phyloP scores from a whole-genome alignment of 2,888 invertebrate genomes.

The Microplitis manilae region DNA sequence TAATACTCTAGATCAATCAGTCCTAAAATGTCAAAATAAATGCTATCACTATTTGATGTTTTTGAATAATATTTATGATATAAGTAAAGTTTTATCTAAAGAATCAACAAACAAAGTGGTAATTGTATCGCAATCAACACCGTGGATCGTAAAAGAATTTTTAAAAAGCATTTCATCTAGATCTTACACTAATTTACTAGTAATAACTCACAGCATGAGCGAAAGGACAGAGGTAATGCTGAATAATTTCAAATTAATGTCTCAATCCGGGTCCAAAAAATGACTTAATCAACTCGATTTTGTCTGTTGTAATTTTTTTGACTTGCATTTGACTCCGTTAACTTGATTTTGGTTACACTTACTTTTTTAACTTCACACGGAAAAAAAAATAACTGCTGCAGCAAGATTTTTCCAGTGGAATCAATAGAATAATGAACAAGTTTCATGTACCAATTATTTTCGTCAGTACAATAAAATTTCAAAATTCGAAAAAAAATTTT shows the following conservation, averaged over 20 bases:
- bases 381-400: too few species aligned
- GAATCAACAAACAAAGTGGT: conserved; percentile 79
- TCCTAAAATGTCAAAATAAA: conserved; percentile 55
- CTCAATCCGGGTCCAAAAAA: conserved; percentile 19
- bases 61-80: conserved; percentile 77
- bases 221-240: conserved; percentile 53
- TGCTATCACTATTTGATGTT: conserved; percentile 81
- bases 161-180: conserved; percentile 76
- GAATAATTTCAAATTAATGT: too few species aligned
- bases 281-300: not conserved
- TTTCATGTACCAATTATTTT: too few species aligned
- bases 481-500: too few species aligned
- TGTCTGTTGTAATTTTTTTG: too few species aligned
- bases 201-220: conserved; percentile 80
- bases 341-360: too few species aligned
- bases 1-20: not conserved
- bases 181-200: conserved; percentile 80
- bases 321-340: too few species aligned
- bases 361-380: too few species aligned
- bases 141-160: conserved; percentile 84
- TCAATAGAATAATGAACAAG: too few species aligned
- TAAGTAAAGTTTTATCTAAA: conserved; percentile 76
- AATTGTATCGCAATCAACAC: conserved; percentile 80
- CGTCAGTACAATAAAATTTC: too few species aligned
- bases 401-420: too few species aligned